Evolutionary conservation across 1,140 invertebrate species (phyloP).

Genomic region (Calephelis virginiensis): DNA sequence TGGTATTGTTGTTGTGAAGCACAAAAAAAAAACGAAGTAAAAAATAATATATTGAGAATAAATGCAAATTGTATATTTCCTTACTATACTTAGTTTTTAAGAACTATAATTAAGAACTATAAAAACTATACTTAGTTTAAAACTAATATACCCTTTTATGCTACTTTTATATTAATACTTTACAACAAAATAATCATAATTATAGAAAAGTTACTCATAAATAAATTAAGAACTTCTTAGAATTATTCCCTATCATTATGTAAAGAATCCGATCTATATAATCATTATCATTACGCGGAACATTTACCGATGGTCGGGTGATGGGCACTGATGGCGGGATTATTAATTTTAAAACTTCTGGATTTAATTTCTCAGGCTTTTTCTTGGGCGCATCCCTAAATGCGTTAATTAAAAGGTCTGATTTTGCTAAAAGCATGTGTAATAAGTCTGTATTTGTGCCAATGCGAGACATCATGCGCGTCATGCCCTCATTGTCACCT

Average conservation of each 20-base stretch:
- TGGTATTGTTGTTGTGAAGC: too few species aligned
- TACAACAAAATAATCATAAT: too few species aligned
- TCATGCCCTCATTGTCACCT: too few species aligned
- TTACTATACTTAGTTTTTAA: too few species aligned
- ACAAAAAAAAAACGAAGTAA: too few species aligned
- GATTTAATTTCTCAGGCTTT: slow-evolving; percentile 3
- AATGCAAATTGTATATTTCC: too few species aligned
- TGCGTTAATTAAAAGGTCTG: slow-evolving; percentile 9
- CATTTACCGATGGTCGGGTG: slow-evolving; percentile 10
- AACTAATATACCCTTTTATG: too few species aligned
- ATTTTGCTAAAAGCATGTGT: slow-evolving; percentile 1
- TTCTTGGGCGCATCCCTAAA: not conserved
- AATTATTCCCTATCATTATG: slow-evolving; percentile 6
- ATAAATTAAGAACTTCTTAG: slow-evolving; percentile 1
- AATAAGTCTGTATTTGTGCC: slow-evolving; percentile 5
- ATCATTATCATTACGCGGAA: slow-evolving; percentile 12
- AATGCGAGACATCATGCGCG: slow-evolving; percentile 2
- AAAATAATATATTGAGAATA: too few species aligned
- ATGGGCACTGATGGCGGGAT: slow-evolving; percentile 6
- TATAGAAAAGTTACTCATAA: too few species aligned
- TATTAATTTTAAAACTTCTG: slow-evolving; percentile 14
- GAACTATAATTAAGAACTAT: too few species aligned
- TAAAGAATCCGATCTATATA: slow-evolving; percentile 14
- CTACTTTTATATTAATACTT: too few species aligned
- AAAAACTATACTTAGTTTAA: too few species aligned